phyloP scores from a whole-genome alignment of 2,888 invertebrate species.

The Sussaba pulchella region DNA sequence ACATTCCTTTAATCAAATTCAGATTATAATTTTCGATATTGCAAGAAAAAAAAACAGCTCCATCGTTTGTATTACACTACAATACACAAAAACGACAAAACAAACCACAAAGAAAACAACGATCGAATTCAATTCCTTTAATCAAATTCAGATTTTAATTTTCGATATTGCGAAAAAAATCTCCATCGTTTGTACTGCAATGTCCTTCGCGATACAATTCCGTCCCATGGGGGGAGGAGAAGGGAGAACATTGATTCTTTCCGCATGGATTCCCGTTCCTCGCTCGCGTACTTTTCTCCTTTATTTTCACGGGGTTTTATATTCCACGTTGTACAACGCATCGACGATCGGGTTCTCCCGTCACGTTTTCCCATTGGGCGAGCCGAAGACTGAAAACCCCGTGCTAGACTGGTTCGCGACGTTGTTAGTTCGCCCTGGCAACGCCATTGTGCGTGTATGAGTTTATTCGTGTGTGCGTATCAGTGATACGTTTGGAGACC shows the following conservation, averaged over 20 bases:
- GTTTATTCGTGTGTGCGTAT: neutral
- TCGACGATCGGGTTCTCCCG: conserved; percentile 56
- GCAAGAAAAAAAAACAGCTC: too few relatives aligned
- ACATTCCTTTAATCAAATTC: neutral
- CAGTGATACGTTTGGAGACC: too few relatives aligned
- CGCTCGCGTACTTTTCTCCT: neutral
- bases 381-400: conserved; percentile 56
- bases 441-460: conserved; percentile 29
- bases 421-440: conserved; percentile 41
- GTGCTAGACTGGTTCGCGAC: conserved; percentile 21
- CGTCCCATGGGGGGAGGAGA: too few relatives aligned
- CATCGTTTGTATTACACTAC: too few relatives aligned
- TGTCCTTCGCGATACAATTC: too few relatives aligned
- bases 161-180: too few relatives aligned
- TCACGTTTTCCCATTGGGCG: conserved; percentile 59
- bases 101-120: too few relatives aligned
- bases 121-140: too few relatives aligned
- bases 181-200: too few relatives aligned
- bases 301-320: neutral
- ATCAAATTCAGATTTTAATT: too few relatives aligned
- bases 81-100: too few relatives aligned
- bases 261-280: conserved; percentile 1
- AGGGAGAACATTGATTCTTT: conserved; percentile 2
- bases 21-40: too few relatives aligned
- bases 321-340: conserved; percentile 14